Conservation (phyloP, 2,888 invertebrate species). For the Orthosia gracilis region DNA sequence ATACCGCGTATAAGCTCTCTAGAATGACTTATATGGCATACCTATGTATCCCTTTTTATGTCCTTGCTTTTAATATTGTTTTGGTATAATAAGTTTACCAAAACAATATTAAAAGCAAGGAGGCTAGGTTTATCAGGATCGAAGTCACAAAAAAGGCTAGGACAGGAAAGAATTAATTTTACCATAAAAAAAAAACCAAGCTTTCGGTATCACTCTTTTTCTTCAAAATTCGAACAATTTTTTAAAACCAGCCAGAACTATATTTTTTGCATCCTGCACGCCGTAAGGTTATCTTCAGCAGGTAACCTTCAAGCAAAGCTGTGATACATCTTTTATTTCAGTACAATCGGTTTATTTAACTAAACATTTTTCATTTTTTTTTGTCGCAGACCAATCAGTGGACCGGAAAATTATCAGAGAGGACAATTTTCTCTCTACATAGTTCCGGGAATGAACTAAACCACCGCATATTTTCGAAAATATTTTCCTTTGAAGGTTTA, state of each 20-base stretch:
- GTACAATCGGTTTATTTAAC: neutral
- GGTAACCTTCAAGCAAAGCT: no score
- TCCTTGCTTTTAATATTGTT: neutral
- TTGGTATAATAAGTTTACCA: neutral
- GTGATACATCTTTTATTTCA: no score
- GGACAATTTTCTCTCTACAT: neutral
- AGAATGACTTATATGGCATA: neutral
- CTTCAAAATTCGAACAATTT: no score
- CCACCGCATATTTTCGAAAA: neutral
- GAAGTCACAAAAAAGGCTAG: no score
- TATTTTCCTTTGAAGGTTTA: slow-evolving; percentile 1
- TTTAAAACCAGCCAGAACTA: no score
- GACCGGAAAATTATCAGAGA: neutral
- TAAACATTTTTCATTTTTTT: neutral
- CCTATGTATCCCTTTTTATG: neutral
- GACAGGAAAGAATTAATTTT: no score
- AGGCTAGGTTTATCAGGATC: no score
- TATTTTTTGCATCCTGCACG: no score
- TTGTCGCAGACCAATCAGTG: neutral
- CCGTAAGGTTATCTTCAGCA: no score
- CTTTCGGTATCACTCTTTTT: no score
- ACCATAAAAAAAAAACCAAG: no score
- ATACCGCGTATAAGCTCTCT: neutral
- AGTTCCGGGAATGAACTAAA: neutral
- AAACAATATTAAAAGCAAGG: no score